Conservation (phyloP, 2,113 vertebrate species). For the Bufo gargarizans region DNA sequence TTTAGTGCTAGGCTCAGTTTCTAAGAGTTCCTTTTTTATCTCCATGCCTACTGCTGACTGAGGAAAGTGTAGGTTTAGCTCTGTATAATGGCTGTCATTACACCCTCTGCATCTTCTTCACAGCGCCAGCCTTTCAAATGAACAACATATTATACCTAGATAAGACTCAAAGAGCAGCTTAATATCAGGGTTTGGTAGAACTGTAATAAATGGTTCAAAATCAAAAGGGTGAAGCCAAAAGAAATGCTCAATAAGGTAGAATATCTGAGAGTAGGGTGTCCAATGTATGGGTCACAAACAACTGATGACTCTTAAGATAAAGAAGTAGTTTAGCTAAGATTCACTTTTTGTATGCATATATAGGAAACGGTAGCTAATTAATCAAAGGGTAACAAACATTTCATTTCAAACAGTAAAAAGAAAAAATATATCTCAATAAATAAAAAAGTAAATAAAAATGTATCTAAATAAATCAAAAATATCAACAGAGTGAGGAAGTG, state of each 20-base stretch:
- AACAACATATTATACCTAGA: constrained; percentile 74
- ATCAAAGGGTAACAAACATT: not conserved
- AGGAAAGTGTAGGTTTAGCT: constrained; percentile 76
- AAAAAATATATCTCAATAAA: not conserved
- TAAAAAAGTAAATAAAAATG: not conserved
- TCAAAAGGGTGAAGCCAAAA: constrained; percentile 68
- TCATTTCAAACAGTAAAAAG: not conserved
- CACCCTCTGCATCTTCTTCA: constrained; percentile 74
- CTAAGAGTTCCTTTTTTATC: constrained; percentile 72
- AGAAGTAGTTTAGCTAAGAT: not conserved
- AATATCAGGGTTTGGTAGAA: constrained; percentile 75
- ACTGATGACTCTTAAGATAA: constrained; percentile 18
- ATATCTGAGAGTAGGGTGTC: constrained; percentile 59
- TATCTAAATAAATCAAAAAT: too few species aligned
- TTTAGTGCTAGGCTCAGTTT: constrained; percentile 68
- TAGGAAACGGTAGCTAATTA: not conserved
- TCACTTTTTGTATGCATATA: not conserved
- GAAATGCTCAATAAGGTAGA: constrained; percentile 63
- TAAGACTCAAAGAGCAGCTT: constrained; percentile 76
- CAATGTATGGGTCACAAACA: constrained; percentile 60
- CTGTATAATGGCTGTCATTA: constrained; percentile 77
- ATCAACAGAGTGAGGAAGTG: too few species aligned
- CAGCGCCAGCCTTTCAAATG: constrained; percentile 72
- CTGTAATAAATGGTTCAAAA: constrained; percentile 74
- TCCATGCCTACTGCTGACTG: constrained; percentile 73